Evolutionary conservation across 2,888 invertebrate genomes (phyloP), one percentile per base, ranked within the genome.

Genomic region (Crocallis elinguaria): DNA sequence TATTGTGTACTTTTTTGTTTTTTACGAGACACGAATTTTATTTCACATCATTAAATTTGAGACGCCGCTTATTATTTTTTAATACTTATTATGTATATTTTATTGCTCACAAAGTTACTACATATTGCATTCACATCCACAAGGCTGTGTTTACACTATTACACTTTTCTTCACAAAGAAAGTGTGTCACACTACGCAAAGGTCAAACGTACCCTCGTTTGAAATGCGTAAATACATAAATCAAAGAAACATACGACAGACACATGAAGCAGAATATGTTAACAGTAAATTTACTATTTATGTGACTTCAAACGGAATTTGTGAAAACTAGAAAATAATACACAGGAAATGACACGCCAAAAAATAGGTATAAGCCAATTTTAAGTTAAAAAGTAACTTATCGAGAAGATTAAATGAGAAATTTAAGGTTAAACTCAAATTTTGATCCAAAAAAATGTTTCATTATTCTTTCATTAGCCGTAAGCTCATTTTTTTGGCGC

Each of bases 401-500:
- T 8, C 1, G 1, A 8, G 1, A 23, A 23, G 1, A 23, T 12
- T 8, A 11, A 36, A 42, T 25, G 19, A 35, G 11, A n/a, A 36
- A 37, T 41, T 46, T 55, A 46, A 41, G 42, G 48, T 51, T 53
- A 59, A 61, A 35, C 51, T 54, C 42, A 63, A 66, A 68, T 66
- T 65, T 62, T 54, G 52, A 62, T 49, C 43, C 44, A 56, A 60
- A 66, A n/a, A 72, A 59, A 56, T 46, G 58, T 64, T 60, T 68
- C 55, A 70, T 70, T 69, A 64, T 67, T 70, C 61, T 69, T 68
- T 73, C 67, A 71, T 75, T 71, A 70, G 62, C 66, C 62, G 62
- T 65, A 69, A 69, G 64, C 67, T 68, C 64, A 62, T 67, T 69
- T 71, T 64, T 66, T 58, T 66, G 57, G 57, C 62, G 69, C 66